These are phyloP conservation scores for Lepidocyrtoides sp. DNA, from an alignment of 2,888 invertebrate genomes.

Conservation along the genomic window DNA sequence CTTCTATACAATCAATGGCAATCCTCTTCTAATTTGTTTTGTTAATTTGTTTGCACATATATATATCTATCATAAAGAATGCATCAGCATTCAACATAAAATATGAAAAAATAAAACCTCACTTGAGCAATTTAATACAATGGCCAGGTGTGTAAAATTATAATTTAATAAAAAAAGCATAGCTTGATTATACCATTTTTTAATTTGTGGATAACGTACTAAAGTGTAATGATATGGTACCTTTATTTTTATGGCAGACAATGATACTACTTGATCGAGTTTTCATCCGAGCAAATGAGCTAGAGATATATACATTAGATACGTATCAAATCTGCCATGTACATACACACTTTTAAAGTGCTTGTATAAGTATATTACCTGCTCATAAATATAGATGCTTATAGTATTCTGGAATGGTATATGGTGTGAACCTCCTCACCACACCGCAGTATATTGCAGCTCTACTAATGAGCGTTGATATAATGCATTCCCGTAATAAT, in stretches of 20 bases:
- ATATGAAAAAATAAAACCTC: slow-evolving; percentile 33
- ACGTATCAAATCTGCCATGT: not conserved
- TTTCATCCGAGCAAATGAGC: slow-evolving; percentile 29
- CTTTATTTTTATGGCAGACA: slow-evolving; percentile 21
- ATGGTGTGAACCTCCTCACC: slow-evolving; percentile 55
- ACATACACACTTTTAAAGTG: too few relatives aligned
- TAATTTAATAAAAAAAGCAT: slow-evolving; percentile 28
- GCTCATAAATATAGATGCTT: not conserved
- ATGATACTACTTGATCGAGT: not conserved
- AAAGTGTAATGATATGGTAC: slow-evolving; percentile 33
- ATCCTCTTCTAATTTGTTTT: slow-evolving; percentile 65
- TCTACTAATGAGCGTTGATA: slow-evolving; percentile 69
- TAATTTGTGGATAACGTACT: slow-evolving; percentile 48
- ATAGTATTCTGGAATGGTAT: not conserved
- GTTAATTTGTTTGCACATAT: slow-evolving; percentile 59
- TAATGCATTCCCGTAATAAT: slow-evolving; percentile 43
- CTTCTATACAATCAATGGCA: slow-evolving; percentile 58
- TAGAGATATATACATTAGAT: not conserved
- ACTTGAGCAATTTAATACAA: slow-evolving; percentile 4
- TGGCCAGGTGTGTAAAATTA: not conserved
- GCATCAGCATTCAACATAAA: not conserved
- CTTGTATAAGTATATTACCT: not conserved
- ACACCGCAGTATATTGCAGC: slow-evolving; percentile 39
- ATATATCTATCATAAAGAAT: not conserved
- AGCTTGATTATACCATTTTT: slow-evolving; percentile 2